Base-by-base conservation (phyloP, 2,113 vertebrate genomes). In the crab-eating macaque (Macaca fascicularis) region DNA sequence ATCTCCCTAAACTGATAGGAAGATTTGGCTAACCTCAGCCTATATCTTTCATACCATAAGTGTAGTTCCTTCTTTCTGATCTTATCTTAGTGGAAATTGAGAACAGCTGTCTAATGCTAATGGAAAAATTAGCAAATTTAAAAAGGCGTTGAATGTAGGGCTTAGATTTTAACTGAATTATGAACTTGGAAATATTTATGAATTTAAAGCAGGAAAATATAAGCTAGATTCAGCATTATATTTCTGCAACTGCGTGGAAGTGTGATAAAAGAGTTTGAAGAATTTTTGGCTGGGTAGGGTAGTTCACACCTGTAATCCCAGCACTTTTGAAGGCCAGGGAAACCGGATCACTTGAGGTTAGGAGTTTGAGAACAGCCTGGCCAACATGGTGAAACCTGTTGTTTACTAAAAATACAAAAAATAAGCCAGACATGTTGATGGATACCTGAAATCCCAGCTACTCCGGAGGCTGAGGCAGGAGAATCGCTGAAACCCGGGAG, bases 81-180 rank as follows among this genome's bases (percentile, higher is more conserved):
- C 50, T 93, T 94, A 90, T 17, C 23, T 30, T 89, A 57, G 38
- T 89, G 23, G 22, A 96, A 95, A 85, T 74, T 20, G 40, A 93
- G 32, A 97, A 87, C 3, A 85, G 27, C 43, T 94, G 84, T 79
- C 87, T 94, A 88, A 96, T 59, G 64, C 22, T 94, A 96, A 90
- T 81, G 43, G 69, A 3, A 96, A 80, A n/a, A 94, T 92, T 72
- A 92, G 25, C 50, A 95, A 95, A 67, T 85, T 88, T 86, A 82
- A 72, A 82, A 72, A 96, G 57, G 69, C 90, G n/a, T 90, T 94
- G 89, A 95, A 93, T 72, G 67, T 3, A 94, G 30, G 79, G 16
- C 88, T 96, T 50, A 81, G 48, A 96, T 95, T 70, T 95, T 92
- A 87, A 93, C 55, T 94, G 82, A 96, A 94, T 95, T 94, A 93